Evolutionary conservation across 2,888 invertebrate genomes (phyloP).

Genomic region (Philereme vetulata): DNA sequence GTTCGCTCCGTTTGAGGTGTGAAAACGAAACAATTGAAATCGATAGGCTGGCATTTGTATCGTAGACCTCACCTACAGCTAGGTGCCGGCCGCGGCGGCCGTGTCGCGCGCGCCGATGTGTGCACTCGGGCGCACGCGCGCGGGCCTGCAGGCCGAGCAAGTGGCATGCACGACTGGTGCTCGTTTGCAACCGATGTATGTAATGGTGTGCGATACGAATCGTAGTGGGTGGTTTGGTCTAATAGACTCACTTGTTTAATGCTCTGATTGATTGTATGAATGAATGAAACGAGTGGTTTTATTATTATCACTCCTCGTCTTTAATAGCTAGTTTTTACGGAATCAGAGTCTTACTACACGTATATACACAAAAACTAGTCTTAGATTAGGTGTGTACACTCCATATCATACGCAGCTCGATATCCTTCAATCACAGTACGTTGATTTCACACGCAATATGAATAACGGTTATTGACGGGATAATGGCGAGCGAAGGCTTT

Average conservation of each 20-base stretch:
- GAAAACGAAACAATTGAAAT: slow-evolving; percentile 44
- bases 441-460: neutral
- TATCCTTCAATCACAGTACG: neutral
- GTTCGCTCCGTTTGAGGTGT: slow-evolving; percentile 18
- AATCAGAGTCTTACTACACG: too few relatives aligned
- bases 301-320: too few relatives aligned
- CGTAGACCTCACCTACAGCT: slow-evolving; percentile 1
- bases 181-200: slow-evolving; percentile 9
- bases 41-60: slow-evolving; percentile 37
- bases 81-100: too few relatives aligned
- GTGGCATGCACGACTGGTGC: neutral
- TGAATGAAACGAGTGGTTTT: neutral
- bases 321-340: too few relatives aligned
- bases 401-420: neutral
- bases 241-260: slow-evolving; percentile 4
- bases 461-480: slow-evolving; percentile 42
- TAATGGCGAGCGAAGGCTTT: too few relatives aligned
- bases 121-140: too few relatives aligned
- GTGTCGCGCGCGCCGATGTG: too few relatives aligned
- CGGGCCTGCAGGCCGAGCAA: too few relatives aligned
- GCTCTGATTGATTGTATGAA: slow-evolving; percentile 1
- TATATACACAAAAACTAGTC: too few relatives aligned
- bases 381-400: too few relatives aligned
- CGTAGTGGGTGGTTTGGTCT: slow-evolving; percentile 7
- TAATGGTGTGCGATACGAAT: slow-evolving; percentile 2